Percentiles rank a stretch among this genome's conserved stretches.
phyloP scores from a whole-genome alignment of 2,797 vertebrate species.

The Brachyalestes nurse region DNA sequence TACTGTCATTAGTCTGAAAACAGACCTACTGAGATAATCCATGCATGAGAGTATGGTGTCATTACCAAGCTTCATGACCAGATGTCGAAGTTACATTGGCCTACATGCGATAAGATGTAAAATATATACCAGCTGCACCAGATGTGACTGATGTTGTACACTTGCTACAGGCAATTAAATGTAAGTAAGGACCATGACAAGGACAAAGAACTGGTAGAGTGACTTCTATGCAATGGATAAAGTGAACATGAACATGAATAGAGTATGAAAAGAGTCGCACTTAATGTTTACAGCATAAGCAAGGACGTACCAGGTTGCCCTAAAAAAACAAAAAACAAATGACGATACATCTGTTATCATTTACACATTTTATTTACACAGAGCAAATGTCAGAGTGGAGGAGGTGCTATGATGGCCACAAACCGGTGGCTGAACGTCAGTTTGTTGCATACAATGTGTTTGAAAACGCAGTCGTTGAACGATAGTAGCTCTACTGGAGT shows the following conservation, averaged over 20 bases:
- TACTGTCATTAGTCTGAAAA: slow-evolving; percentile 50
- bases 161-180: slow-evolving; percentile 8
- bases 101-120: slow-evolving; percentile 27
- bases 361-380: slow-evolving; percentile 44
- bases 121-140: slow-evolving; percentile 36
- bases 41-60: slow-evolving; percentile 22
- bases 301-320: slow-evolving; percentile 46
- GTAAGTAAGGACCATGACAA: slow-evolving; percentile 9
- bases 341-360: slow-evolving; percentile 32
- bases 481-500: slow-evolving; percentile 15
- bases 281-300: slow-evolving; percentile 48
- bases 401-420: slow-evolving; percentile 13
- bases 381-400: slow-evolving; percentile 15
- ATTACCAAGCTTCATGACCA: slow-evolving; percentile 13
- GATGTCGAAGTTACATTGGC: slow-evolving; percentile 4
- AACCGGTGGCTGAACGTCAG: slow-evolving; percentile 15
- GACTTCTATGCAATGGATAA: slow-evolving; percentile 33
- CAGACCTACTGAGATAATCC: slow-evolving; percentile 36
- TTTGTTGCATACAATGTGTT: slow-evolving; percentile 21
- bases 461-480: slow-evolving; percentile 33
- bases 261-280: slow-evolving; percentile 29
- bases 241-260: slow-evolving; percentile 6
- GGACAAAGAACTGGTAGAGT: slow-evolving; percentile 14
- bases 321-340: slow-evolving; percentile 37
- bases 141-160: slow-evolving; percentile 21